Evolutionary conservation across 2,888 invertebrate species (phyloP), one percentile per base, ranked within the genome.

Genomic region (Limnephilus rhombicus): DNA sequence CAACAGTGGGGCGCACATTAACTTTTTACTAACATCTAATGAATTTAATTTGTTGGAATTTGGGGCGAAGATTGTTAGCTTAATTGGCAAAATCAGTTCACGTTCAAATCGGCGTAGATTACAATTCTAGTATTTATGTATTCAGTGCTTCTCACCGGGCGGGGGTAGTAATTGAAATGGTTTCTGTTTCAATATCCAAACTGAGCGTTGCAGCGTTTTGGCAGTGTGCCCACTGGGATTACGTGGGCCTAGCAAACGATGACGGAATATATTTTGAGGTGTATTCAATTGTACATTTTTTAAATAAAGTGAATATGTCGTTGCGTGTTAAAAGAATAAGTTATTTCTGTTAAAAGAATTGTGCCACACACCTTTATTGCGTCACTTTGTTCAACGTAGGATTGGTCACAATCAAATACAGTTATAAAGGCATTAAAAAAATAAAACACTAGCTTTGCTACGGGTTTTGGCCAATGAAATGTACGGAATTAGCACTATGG

Each of bases 191-290:
- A 90, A 83, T 90, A 83, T 85, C 24, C 45, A 29, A 68, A 53
- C 83, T 15, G 53, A 85, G 90, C 90, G 90, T 90, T 82, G 90
- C 82, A 83, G 83, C 90, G 85, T 83, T 90, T 83, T 90, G 90
- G 90, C 90, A 83, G 0, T 31, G 90, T 53, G 82, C 90, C 90
- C 90, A 53, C 49, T 31, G 9, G 31, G 45, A 86, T 49, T 49
- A 86, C 41, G 86, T 83, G 31, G 24, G 34, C 83, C 83, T 83
- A n/a, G 83, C 24, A 15, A 37, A 34, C 37, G 34, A 83, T 24
- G 83, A 68, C 9, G n/a, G 24, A 68, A 68, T 68, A 68, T n/a
- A 68, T 68, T 68, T 68, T 24, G 68, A 68, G 68, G 24, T 68
- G 9, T n/a, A 24, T 68, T 68, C 9, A 68, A 68, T 68, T 24